Percentiles rank a stretch among this genome's conserved stretches.
Evolutionary conservation across 1,140 invertebrate species (phyloP).

Genomic region (Bombus terrestris): DNA sequence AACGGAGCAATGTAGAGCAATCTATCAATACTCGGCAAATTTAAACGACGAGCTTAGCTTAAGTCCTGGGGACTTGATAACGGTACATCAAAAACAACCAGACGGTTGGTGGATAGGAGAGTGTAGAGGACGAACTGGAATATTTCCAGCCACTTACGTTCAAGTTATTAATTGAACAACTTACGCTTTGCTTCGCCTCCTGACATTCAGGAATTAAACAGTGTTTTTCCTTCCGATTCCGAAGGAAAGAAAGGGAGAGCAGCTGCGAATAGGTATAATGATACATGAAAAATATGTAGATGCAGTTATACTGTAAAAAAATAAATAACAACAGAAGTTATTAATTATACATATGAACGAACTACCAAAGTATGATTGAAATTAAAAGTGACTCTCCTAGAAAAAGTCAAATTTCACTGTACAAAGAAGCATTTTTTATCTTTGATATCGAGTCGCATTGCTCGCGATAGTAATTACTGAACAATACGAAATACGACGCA

Average conservation of each 20-base stretch:
- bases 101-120: slow-evolving; percentile 98
- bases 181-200: background rate
- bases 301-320: background rate
- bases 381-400: background rate
- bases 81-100: slow-evolving; percentile 94
- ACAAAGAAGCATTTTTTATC: background rate
- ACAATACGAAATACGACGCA: background rate
- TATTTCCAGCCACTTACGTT: slow-evolving; percentile 97
- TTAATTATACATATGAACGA: background rate
- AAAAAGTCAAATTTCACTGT: background rate
- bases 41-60: slow-evolving; percentile 94
- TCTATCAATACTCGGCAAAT: slow-evolving; percentile 94
- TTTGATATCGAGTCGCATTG: too few relatives aligned
- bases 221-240: background rate
- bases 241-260: too few relatives aligned
- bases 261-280: background rate
- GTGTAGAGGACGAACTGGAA: slow-evolving; percentile 91
- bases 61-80: slow-evolving; percentile 92
- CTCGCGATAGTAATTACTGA: too few relatives aligned
- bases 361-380: slow-evolving; percentile 27
- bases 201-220: background rate
- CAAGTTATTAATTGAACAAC: slow-evolving; percentile 82
- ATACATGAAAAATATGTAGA: background rate
- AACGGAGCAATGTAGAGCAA: slow-evolving; percentile 89
- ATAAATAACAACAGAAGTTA: background rate